Conservation (phyloP, 1,140 invertebrate genomes). For the Euwallacea similis region DNA sequence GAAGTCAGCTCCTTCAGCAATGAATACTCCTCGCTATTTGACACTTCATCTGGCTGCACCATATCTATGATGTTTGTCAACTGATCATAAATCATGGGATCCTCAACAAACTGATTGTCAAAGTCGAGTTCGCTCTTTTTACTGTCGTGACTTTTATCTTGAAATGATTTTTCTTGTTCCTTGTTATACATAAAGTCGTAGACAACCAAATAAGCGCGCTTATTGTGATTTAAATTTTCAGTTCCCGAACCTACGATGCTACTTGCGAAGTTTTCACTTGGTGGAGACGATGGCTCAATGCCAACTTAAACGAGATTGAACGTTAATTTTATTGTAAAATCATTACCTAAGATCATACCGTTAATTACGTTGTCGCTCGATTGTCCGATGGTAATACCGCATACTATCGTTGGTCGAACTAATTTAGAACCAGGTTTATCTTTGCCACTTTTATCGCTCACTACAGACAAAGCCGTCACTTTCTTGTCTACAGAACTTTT, state of each 20-base stretch:
- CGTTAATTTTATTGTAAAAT: not conserved
- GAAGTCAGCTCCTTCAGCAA: conserved; percentile 43
- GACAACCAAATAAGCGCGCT: conserved; percentile 58
- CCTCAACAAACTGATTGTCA: conserved; percentile 19
- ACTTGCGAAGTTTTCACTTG: not conserved
- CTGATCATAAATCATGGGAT: conserved; percentile 1
- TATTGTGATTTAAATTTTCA: conserved; percentile 29
- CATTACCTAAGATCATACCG: conserved; percentile 15
- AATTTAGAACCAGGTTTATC: conserved; percentile 28
- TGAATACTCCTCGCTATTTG: conserved; percentile 28
- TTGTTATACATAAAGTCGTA: conserved; percentile 62
- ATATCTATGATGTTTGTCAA: conserved; percentile 23
- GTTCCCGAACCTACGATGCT: conserved; percentile 15
- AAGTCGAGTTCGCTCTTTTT: conserved; percentile 31
- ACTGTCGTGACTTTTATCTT: conserved; percentile 24
- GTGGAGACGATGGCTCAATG: not conserved
- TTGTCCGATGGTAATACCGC: conserved; percentile 47
- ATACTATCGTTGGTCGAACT: conserved; percentile 48
- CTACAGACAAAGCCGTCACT: conserved; percentile 58
- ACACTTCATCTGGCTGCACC: conserved; percentile 13
- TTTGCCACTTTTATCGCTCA: conserved; percentile 50
- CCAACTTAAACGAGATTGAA: not conserved
- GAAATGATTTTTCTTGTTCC: conserved; percentile 35
- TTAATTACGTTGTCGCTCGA: conserved; percentile 7
- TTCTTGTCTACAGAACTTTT: conserved; percentile 53